Evolutionary conservation across 2,888 invertebrate genomes (phyloP).

Genomic region (Rotaria socialis): DNA sequence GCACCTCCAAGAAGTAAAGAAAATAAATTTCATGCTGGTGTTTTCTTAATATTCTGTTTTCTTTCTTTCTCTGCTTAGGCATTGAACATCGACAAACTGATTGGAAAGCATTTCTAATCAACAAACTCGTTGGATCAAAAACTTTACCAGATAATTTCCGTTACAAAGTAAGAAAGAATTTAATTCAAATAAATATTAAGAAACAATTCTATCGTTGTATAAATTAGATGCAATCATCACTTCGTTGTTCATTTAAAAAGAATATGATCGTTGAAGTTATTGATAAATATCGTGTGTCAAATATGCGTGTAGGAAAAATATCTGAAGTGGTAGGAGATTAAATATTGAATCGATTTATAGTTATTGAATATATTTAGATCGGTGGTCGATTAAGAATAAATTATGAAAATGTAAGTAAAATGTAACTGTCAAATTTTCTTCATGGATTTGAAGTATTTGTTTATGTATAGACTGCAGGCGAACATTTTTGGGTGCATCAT

Average conservation of each 20-base stretch:
- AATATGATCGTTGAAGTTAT: constrained; percentile 86
- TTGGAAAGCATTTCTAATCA: constrained; percentile 90
- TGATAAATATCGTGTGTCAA: constrained; percentile 88
- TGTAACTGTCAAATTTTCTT: neutral
- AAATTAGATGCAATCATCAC: neutral
- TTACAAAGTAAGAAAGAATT: constrained; percentile 66
- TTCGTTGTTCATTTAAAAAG: constrained; percentile 54
- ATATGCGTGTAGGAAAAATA: constrained; percentile 78
- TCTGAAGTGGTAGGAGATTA: constrained; percentile 63
- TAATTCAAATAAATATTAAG: constrained; percentile 21
- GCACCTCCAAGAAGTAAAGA: constrained; percentile 79
- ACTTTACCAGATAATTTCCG: constrained; percentile 88
- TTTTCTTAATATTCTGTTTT: neutral
- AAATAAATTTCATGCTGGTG: constrained; percentile 42
- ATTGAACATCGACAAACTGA: constrained; percentile 87
- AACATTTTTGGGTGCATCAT: constrained; percentile 91
- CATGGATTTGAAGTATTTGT: neutral
- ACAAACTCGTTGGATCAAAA: constrained; percentile 84
- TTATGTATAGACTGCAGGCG: constrained; percentile 44
- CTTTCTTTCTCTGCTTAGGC: constrained; percentile 58
- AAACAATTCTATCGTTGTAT: neutral
- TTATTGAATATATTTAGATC: constrained; percentile 61
- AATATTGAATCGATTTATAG: neutral
- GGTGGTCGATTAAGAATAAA: constrained; percentile 84
- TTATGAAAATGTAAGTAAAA: constrained; percentile 66